Percentiles rank a stretch among this genome's conserved stretches.
phyloP scores from a whole-genome alignment of 2,113 vertebrate genomes.

The Lanius ludovicianus region DNA sequence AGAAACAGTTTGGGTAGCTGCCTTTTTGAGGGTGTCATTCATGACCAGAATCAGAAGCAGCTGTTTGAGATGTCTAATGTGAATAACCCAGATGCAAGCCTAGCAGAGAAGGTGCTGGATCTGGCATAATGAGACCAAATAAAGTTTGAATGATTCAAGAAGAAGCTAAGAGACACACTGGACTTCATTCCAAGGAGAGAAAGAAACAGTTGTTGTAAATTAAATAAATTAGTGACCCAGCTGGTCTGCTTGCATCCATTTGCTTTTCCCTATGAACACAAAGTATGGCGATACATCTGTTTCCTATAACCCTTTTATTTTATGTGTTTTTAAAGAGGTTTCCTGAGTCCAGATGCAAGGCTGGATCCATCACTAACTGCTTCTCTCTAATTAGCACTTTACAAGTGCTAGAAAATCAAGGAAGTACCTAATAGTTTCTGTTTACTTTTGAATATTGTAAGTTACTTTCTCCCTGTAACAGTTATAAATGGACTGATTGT shows the following conservation, averaged over 20 bases:
- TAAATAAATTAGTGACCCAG: neutral
- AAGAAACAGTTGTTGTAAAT: neutral
- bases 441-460: neutral
- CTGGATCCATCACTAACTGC: neutral
- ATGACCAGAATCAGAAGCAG: neutral
- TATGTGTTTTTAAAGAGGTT: neutral
- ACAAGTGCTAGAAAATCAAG: neutral
- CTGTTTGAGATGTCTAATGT: neutral
- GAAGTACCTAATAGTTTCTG: neutral
- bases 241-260: neutral
- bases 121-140: neutral
- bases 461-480: neutral
- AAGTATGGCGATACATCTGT: neutral
- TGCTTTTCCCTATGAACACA: neutral
- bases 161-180: neutral
- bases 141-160: neutral
- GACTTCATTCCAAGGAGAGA: neutral
- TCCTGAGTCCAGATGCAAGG: neutral
- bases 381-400: neutral
- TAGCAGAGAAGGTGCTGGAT: neutral
- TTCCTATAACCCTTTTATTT: neutral
- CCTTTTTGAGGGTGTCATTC: neutral
- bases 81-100: neutral
- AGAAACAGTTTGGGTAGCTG: neutral
- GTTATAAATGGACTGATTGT: neutral